A percentile compares a stretch with the other conserved stretches of the same genome.
Evolutionary conservation across 1,140 invertebrate species (phyloP).

Genomic region (Cotesia vestalis): DNA sequence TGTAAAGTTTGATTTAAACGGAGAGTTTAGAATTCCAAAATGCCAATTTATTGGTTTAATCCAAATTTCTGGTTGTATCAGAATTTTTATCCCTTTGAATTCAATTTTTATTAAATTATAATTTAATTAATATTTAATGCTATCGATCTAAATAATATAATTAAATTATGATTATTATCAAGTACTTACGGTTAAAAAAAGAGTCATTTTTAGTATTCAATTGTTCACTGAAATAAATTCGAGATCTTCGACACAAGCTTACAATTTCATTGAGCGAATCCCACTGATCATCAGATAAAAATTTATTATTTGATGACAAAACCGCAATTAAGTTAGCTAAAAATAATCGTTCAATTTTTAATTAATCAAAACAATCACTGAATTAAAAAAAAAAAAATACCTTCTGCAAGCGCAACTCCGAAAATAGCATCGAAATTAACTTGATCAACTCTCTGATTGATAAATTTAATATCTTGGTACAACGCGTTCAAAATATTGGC

Average conservation of each 20-base stretch:
- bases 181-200: background rate
- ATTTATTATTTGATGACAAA: constrained; percentile 28
- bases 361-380: background rate
- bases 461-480: constrained; percentile 47
- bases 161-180: background rate
- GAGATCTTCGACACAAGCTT: constrained; percentile 7
- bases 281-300: constrained; percentile 16
- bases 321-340: constrained; percentile 34
- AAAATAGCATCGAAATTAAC: constrained; percentile 54
- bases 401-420: constrained; percentile 54
- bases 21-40: background rate
- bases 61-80: constrained; percentile 49
- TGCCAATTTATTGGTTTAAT: constrained; percentile 46
- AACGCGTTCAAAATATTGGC: constrained; percentile 34
- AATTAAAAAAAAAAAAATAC: constrained; percentile 36
- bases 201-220: constrained; percentile 3
- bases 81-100: constrained; percentile 29
- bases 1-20: background rate
- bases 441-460: constrained; percentile 43
- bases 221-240: background rate
- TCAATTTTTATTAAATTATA: background rate
- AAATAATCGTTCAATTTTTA: background rate
- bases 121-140: too few species aligned
- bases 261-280: constrained; percentile 23
- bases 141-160: too few species aligned